Percentiles rank a stretch among this genome's conserved stretches.
These are phyloP conservation scores for Falco berigora DNA, from an alignment of 2,797 vertebrate species.

Conservation along the genomic window DNA sequence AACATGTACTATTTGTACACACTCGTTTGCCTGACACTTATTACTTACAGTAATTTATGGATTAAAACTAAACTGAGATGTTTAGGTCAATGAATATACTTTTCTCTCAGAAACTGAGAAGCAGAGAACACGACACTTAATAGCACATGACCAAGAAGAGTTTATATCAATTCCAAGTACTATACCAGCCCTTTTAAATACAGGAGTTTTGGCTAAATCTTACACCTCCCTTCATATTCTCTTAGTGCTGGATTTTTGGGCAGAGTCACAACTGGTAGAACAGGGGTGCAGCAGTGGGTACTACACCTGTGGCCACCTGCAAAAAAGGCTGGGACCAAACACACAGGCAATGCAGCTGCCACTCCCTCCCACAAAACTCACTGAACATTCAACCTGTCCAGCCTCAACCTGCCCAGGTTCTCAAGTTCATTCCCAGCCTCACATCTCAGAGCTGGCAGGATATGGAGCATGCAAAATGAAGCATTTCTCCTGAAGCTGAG, in stretches of 20 bases:
- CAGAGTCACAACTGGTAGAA: background rate
- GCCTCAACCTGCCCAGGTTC: slow-evolving; percentile 5
- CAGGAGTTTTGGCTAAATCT: background rate
- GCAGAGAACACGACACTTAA: background rate
- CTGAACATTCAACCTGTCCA: background rate
- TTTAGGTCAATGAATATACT: background rate
- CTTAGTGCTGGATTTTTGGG: background rate
- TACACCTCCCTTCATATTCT: background rate
- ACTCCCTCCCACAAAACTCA: background rate
- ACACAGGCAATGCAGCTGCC: background rate
- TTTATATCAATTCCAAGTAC: background rate
- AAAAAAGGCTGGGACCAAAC: background rate
- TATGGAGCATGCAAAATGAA: background rate
- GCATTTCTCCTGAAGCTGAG: background rate
- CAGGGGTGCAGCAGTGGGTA: accelerated
- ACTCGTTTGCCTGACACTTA: background rate
- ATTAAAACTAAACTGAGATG: background rate
- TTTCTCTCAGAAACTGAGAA: background rate
- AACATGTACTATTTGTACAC: background rate
- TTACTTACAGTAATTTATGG: background rate
- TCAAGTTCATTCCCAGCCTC: background rate
- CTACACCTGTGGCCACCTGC: background rate
- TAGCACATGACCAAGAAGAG: background rate
- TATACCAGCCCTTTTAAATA: background rate
- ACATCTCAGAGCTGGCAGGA: background rate